These are phyloP conservation scores for Cecropterus lyciades DNA, from an alignment of 1,140 invertebrate species.

Conservation along the genomic window DNA sequence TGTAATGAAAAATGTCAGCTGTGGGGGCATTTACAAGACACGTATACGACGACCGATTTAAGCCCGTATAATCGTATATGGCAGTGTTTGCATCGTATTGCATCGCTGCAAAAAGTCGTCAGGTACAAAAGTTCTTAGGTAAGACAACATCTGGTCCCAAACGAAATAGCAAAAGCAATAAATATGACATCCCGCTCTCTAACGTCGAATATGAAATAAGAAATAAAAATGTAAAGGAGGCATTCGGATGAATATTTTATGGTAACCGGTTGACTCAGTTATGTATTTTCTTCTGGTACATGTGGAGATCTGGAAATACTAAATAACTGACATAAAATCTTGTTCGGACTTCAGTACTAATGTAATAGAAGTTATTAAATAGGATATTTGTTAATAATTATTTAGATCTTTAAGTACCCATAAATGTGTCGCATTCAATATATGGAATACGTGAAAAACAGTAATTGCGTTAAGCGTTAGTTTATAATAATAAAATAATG, in stretches of 20 bases:
- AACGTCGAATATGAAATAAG: constrained; percentile 58
- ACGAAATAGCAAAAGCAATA: constrained; percentile 50
- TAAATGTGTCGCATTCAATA: too few species aligned
- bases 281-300: not conserved
- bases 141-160: constrained; percentile 43
- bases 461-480: too few species aligned
- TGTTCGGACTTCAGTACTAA: too few species aligned
- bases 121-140: constrained; percentile 13
- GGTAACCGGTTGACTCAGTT: constrained; percentile 33
- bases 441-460: too few species aligned
- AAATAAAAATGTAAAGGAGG: constrained; percentile 59
- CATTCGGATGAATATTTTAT: constrained; percentile 45
- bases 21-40: not conserved
- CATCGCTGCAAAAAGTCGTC: constrained; percentile 1
- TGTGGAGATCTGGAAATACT: too few species aligned
- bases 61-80: not conserved
- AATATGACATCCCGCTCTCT: constrained; percentile 50
- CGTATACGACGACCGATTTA: not conserved
- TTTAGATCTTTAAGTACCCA: too few species aligned
- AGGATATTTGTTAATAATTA: too few species aligned
- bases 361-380: too few species aligned
- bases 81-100: not conserved
- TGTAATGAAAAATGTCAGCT: constrained; percentile 17
- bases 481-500: too few species aligned
- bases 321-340: too few species aligned